Conservation (phyloP, 2,797 vertebrate genomes). For the Gymnopithys bicolor region DNA sequence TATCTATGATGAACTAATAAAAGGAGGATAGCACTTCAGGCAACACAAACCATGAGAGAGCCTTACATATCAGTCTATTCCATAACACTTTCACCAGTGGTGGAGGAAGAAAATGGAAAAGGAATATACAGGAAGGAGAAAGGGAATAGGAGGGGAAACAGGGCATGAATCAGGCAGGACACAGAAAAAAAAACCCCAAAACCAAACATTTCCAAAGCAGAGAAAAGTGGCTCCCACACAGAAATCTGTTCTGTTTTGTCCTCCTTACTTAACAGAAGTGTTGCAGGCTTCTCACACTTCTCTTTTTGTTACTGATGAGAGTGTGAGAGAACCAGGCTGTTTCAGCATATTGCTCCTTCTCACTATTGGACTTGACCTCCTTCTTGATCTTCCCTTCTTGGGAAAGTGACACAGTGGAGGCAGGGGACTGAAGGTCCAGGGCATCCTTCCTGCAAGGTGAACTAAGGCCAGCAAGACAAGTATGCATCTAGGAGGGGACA, state of each 20-base stretch:
- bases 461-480: neutral
- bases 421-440: neutral
- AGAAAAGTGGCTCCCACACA: neutral
- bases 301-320: neutral
- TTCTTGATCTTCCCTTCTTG: neutral
- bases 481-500: neutral
- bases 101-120: neutral
- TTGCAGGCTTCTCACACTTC: neutral
- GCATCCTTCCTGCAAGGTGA: neutral
- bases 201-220: neutral
- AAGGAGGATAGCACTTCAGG: neutral
- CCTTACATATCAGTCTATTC: neutral
- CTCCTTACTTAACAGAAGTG: neutral
- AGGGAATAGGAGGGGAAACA: neutral
- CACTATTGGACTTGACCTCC: rapidly evolving
- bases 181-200: neutral
- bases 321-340: neutral
- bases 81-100: neutral
- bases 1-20: slow-evolving; percentile 10
- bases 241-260: neutral
- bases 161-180: neutral
- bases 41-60: neutral
- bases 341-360: neutral
- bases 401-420: neutral
- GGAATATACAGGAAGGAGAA: neutral